phyloP scores from a whole-genome alignment of 2,113 vertebrate genomes.

The Trematocara unimaculatum region DNA sequence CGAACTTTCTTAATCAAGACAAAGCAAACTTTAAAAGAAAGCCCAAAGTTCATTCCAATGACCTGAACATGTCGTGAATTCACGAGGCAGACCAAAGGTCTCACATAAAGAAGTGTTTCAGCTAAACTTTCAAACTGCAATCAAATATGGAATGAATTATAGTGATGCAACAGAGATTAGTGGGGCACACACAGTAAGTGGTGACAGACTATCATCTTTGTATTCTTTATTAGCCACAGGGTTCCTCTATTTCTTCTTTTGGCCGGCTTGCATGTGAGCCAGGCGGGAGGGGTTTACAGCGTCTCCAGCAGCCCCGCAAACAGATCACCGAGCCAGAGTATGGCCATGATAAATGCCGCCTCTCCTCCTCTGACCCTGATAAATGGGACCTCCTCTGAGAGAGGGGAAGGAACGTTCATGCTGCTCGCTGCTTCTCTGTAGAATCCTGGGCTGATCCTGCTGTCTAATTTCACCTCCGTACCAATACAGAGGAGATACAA shows the following conservation, averaged over 20 bases:
- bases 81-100: background rate
- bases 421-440: background rate
- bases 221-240: slow-evolving; percentile 7
- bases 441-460: background rate
- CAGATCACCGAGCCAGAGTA: background rate
- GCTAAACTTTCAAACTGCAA: background rate
- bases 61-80: background rate
- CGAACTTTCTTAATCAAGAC: background rate
- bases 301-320: background rate
- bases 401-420: background rate
- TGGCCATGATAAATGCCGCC: slow-evolving; percentile 12
- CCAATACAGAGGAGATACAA: background rate
- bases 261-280: background rate
- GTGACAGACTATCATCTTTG: slow-evolving; percentile 11
- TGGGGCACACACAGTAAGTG: background rate
- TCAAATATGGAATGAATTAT: background rate
- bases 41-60: background rate
- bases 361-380: background rate
- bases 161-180: slow-evolving; percentile 4
- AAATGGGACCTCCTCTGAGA: slow-evolving; percentile 38
- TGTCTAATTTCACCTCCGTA: background rate
- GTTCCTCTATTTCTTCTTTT: background rate
- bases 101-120: background rate
- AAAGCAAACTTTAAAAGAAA: background rate
- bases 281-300: background rate